phyloP scores from a whole-genome alignment of 2,797 vertebrate genomes.

The Acipenser oxyrinchus region DNA sequence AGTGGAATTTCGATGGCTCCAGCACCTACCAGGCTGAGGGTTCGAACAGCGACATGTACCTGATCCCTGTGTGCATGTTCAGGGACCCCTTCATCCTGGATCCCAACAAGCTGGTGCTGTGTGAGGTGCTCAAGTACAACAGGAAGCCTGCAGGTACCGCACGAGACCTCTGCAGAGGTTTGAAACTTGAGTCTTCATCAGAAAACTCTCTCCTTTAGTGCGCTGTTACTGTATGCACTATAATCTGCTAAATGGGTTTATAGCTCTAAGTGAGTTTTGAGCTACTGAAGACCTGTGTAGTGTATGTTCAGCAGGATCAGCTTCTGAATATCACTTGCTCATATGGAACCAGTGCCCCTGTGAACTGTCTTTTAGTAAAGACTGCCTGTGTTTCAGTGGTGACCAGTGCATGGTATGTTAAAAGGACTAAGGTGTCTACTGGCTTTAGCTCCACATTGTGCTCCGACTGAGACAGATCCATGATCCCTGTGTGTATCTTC shows the following conservation, averaged over 20 bases:
- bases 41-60: constrained; percentile 78
- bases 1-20: constrained; percentile 81
- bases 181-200: not conserved
- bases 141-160: constrained; percentile 59
- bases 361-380: not conserved
- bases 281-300: too few species aligned
- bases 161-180: not conserved
- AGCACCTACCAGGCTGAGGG: constrained; percentile 66
- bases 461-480: not conserved
- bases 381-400: not conserved
- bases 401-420: not conserved
- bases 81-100: constrained; percentile 73
- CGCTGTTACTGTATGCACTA: too few species aligned
- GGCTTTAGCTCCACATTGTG: not conserved
- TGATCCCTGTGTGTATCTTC: not conserved
- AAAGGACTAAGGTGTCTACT: not conserved
- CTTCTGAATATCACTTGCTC: too few species aligned
- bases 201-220: too few species aligned
- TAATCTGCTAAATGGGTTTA: too few species aligned
- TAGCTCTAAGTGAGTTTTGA: not conserved
- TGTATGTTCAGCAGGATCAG: not conserved
- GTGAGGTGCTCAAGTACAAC: constrained; percentile 76
- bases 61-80: constrained; percentile 72
- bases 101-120: constrained; percentile 83
- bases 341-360: too few species aligned